phyloP scores from a whole-genome alignment of 2,797 vertebrate genomes.

The Perodicticus potto region DNA sequence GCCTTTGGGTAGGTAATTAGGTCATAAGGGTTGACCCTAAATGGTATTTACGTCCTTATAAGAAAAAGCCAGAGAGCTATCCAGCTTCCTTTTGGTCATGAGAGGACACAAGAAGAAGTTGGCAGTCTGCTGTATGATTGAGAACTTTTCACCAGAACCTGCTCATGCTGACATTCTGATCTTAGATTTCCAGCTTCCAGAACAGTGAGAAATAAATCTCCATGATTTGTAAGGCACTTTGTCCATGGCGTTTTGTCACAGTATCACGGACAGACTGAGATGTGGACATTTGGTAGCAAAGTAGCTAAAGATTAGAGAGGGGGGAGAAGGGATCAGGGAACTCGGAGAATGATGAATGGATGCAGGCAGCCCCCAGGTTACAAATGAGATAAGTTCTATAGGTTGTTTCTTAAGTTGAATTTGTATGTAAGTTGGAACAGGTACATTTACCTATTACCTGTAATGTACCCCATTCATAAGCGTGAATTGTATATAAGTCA shows the following conservation, averaged over 20 bases:
- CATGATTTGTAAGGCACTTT: neutral
- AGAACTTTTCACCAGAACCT: neutral
- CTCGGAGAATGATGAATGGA: neutral
- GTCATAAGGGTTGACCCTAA: neutral
- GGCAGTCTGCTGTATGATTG: neutral
- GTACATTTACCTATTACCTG: no score
- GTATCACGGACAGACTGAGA: neutral
- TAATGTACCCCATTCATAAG: no score
- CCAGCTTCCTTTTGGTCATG: neutral
- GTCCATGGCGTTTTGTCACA: neutral
- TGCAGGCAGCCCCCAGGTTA: no score
- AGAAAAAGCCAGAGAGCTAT: neutral
- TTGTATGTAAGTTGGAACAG: no score
- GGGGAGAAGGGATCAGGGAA: neutral
- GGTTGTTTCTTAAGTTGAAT: no score
- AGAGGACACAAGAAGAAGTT: neutral
- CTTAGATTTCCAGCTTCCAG: neutral
- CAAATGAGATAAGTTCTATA: no score
- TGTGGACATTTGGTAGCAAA: neutral
- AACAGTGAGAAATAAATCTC: neutral
- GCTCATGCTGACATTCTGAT: neutral
- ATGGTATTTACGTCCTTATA: neutral
- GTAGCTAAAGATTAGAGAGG: neutral
- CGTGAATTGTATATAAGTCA: no score
- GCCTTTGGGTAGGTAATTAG: neutral